These are phyloP conservation scores for Tenthredo distinguenda DNA, from an alignment of 2,888 invertebrate genomes.

Conservation along the genomic window DNA sequence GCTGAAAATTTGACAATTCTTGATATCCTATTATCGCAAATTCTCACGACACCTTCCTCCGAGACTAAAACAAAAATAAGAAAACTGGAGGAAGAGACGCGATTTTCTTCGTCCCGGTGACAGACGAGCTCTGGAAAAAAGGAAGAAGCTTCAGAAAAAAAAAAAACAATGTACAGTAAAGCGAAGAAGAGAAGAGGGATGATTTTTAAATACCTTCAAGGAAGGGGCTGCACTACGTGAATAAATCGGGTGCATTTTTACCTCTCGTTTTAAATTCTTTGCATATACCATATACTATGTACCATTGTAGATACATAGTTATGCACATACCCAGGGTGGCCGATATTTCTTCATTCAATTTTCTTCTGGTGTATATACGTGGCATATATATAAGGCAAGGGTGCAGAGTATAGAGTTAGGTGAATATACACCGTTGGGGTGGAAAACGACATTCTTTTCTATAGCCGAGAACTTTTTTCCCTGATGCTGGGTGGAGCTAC, in stretches of 20 bases:
- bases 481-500: not conserved
- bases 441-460: not conserved
- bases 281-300: too few relatives aligned
- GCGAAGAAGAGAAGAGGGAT: not conserved
- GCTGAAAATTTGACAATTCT: not conserved
- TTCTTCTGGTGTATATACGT: not conserved
- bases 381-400: not conserved
- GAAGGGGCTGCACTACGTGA: not conserved
- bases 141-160: not conserved
- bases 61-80: too few relatives aligned
- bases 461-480: not conserved
- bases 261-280: not conserved
- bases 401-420: not conserved
- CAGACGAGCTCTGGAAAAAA: not conserved
- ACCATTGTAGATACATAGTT: not conserved
- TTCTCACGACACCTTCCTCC: too few relatives aligned
- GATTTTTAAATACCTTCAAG: not conserved
- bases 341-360: slow-evolving; percentile 6
- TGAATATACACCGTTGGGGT: not conserved
- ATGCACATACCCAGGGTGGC: not conserved
- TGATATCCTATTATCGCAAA: not conserved
- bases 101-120: too few relatives aligned
- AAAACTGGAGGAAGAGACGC: not conserved
- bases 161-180: not conserved
- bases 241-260: not conserved